phyloP scores from a whole-genome alignment of 1,140 invertebrate species.

The Apocrypta bakeri region DNA sequence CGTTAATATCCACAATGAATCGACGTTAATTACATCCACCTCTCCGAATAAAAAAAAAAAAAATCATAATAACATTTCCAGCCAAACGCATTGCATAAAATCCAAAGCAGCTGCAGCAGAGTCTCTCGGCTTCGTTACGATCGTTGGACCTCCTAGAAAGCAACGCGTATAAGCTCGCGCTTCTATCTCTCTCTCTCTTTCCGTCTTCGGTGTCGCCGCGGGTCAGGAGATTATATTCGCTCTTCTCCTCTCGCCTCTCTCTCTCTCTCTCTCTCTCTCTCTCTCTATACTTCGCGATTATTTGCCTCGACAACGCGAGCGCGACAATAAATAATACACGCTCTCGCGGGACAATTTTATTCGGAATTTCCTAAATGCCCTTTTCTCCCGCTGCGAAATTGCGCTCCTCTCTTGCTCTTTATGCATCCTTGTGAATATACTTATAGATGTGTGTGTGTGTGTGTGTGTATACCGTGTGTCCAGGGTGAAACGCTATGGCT shows the following conservation, averaged over 20 bases:
- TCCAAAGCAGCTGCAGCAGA: neutral
- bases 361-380: slow-evolving; percentile 45
- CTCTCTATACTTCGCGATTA: neutral
- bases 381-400: slow-evolving; percentile 20
- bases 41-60: neutral
- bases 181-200: slow-evolving; percentile 37
- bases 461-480: no score
- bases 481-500: no score
- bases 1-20: neutral
- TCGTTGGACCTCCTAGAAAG: slow-evolving; percentile 48
- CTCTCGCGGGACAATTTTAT: slow-evolving; percentile 38
- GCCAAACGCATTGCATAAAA: neutral
- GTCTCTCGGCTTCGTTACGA: slow-evolving; percentile 40
- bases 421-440: slow-evolving; percentile 15
- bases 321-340: slow-evolving; percentile 48
- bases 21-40: neutral
- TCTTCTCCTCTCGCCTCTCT: slow-evolving; percentile 28
- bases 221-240: slow-evolving; percentile 51
- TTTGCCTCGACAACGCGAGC: slow-evolving; percentile 22
- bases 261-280: slow-evolving; percentile 1
- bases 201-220: slow-evolving; percentile 48
- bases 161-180: slow-evolving; percentile 32
- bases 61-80: neutral
- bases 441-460: no score
- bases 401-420: slow-evolving; percentile 1